Evolutionary conservation across 2,888 invertebrate genomes (phyloP), one percentile per base, ranked within the genome.

Genomic region (Chrysomela aeneicollis): DNA sequence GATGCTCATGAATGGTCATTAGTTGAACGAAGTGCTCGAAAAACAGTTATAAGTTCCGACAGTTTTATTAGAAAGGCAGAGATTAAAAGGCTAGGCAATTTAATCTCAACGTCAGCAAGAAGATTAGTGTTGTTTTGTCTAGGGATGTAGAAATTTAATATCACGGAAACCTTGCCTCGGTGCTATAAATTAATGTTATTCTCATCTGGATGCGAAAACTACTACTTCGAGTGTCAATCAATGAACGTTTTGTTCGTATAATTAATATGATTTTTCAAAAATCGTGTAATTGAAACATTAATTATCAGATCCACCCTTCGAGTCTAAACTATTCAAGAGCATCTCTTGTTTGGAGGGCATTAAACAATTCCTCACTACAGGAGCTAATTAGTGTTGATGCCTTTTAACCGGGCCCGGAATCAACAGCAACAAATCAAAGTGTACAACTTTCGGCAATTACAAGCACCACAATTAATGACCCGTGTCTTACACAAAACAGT

Each of bases 401-500:
- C 21, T 55, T 19, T n/a, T 21, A 15, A 35, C 22, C 15, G 26
- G 19, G n/a, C 37, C 21, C 19, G 46, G 46, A 57, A 57, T 57
- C 22, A 22, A 18, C 18, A 12, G 46, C 32, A 12, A 57, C 30
- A 26, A 57, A 57, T 46, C 57, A 57, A 57, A 57, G 46, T 57
- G 57, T 46, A 57, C 57, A 57, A 57, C 57, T 57, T 57, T 46
- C 26, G 26, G 30, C 30, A 57, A 57, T 57, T 46, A 57, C 21
- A 10, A 46, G 12, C 42, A 26, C 55, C 18, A 17, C 46, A 57
- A 57, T 57, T 18, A 57, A 57, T 57, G 30, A 57, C 46, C 46
- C 57, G 26, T 47, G 42, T 46, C 57, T 55, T 55, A 42, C 42
- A 55, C 54, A 37, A 54, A 54, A 57, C 46, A 57, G 57, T 57